Evolutionary conservation across 2,888 invertebrate genomes (phyloP).

Genomic region (Drosophila phalerata): DNA sequence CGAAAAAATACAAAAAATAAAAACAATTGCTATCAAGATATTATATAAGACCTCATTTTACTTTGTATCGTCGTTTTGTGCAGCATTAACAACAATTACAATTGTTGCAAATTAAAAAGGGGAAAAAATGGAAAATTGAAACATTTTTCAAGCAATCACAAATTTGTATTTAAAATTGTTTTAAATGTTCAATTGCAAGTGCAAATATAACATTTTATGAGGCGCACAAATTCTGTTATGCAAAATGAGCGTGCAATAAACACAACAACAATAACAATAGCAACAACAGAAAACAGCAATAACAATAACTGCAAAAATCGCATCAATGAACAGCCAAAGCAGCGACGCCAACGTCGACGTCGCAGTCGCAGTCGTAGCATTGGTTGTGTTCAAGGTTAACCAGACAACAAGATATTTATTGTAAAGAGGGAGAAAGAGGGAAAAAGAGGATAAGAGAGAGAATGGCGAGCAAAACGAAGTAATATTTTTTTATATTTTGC

Average conservation of each 20-base stretch:
- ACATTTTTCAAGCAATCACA: conserved; percentile 26
- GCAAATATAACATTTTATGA: conserved; percentile 32
- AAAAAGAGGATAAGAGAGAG: background rate
- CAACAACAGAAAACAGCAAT: conserved; percentile 17
- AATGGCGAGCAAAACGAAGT: background rate
- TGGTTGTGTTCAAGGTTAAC: conserved; percentile 62
- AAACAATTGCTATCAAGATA: conserved; percentile 40
- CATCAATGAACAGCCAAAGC: conserved; percentile 63
- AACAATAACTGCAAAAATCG: conserved; percentile 46
- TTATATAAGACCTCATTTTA: conserved; percentile 41
- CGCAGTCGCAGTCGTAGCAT: conserved; percentile 14
- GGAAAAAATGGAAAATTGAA: background rate
- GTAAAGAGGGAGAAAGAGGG: background rate
- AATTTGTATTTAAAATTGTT: conserved; percentile 37
- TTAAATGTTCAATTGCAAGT: conserved; percentile 33
- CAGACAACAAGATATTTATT: conserved; percentile 35
- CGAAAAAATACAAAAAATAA: conserved; percentile 1
- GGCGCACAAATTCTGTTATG: conserved; percentile 34
- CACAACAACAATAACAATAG: conserved; percentile 27
- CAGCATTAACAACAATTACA: conserved; percentile 33
- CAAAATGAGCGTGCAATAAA: conserved; percentile 48
- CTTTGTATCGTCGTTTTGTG: conserved; percentile 9
- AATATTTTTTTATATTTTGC: background rate
- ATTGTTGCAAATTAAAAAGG: conserved; percentile 1
- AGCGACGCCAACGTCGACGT: conserved; percentile 31